phyloP scores from a whole-genome alignment of 2,797 vertebrate species.

The Sebastiscus tertius region DNA sequence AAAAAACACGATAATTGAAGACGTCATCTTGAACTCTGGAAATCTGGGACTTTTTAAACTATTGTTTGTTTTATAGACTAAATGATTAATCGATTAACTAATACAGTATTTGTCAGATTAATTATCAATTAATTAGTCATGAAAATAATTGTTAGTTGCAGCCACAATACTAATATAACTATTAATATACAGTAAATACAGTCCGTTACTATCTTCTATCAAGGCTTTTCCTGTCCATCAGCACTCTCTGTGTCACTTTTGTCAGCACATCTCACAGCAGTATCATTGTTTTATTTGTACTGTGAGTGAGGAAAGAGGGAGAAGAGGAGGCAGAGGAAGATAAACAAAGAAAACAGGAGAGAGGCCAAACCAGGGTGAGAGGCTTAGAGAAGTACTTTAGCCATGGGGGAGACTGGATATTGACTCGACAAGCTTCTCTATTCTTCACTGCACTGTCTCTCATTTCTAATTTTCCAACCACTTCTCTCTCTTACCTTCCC shows the following conservation, averaged over 20 bases:
- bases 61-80: not conserved
- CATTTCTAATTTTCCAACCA: slow-evolving; percentile 2
- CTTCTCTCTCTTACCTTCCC: slow-evolving; percentile 17
- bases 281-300: not conserved
- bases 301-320: not conserved
- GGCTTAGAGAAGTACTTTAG: slow-evolving; percentile 57
- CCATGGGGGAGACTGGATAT: slow-evolving; percentile 60
- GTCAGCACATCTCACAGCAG: not conserved
- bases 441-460: slow-evolving; percentile 40
- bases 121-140: not conserved
- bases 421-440: slow-evolving; percentile 52
- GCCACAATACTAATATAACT: not conserved
- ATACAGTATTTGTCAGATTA: not conserved
- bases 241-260: not conserved
- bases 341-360: slow-evolving; percentile 37
- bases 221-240: not conserved
- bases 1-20: not conserved
- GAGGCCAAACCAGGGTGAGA: slow-evolving; percentile 36
- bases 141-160: not conserved
- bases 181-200: not conserved
- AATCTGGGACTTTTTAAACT: not conserved
- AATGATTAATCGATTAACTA: not conserved
- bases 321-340: slow-evolving; percentile 26
- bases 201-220: not conserved
- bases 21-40: not conserved